Evolutionary conservation across 2,113 vertebrate species (phyloP).

Genomic region (Etheostoma cragini): DNA sequence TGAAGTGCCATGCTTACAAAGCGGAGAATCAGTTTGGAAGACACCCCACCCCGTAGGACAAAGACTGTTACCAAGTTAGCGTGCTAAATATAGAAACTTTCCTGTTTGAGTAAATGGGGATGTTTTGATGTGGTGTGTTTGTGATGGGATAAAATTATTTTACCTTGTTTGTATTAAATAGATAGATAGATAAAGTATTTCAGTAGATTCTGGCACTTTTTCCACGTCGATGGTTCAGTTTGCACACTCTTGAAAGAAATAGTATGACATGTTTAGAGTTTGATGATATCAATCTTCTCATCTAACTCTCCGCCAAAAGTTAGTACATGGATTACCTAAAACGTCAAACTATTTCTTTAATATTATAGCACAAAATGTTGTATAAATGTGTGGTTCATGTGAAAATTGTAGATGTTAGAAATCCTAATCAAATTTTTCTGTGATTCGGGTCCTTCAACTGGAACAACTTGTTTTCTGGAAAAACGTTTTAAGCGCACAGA

Average conservation of each 20-base stretch:
- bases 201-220: neutral
- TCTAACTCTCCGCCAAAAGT: neutral
- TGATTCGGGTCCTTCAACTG: neutral
- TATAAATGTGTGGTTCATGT: neutral
- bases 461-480: neutral
- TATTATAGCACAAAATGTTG: neutral
- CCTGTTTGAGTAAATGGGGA: constrained; percentile 40
- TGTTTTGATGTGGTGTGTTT: constrained; percentile 34
- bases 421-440: neutral
- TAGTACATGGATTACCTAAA: neutral
- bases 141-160: neutral
- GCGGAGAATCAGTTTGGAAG: constrained; percentile 41
- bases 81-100: constrained; percentile 65
- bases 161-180: neutral
- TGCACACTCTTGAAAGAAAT: neutral
- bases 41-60: constrained; percentile 35
- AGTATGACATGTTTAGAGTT: neutral
- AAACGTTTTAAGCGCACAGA: neutral
- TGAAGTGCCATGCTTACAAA: constrained; percentile 56
- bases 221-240: too few relatives aligned
- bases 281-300: neutral
- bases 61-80: constrained; percentile 37
- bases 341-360: neutral
- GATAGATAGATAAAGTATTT: neutral
- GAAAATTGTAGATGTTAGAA: neutral